A percentile compares a stretch with the other conserved stretches of the same genome.
These are phyloP conservation scores for Dryas iulia DNA, from an alignment of 1,140 invertebrate genomes.

Conservation along the genomic window DNA sequence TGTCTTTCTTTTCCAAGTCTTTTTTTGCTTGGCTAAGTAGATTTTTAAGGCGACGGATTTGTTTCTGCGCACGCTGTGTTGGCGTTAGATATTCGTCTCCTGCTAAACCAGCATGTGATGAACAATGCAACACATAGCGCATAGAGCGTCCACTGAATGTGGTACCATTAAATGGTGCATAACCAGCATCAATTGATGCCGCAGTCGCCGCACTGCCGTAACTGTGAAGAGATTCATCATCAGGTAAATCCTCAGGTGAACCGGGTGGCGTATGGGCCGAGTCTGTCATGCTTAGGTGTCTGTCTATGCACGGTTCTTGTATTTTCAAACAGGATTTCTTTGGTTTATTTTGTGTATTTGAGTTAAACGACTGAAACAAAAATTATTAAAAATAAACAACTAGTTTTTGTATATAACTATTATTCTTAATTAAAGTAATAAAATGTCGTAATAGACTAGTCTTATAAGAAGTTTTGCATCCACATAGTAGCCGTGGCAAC, in stretches of 20 bases:
- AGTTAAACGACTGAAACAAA: conserved; percentile 71
- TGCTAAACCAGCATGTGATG: conserved; percentile 85
- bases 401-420: background rate
- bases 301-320: conserved; percentile 57
- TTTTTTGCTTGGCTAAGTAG: conserved; percentile 86
- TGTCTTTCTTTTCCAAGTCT: conserved; percentile 89
- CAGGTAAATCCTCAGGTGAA: conserved; percentile 82
- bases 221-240: conserved; percentile 90
- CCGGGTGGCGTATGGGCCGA: conserved; percentile 81
- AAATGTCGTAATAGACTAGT: background rate
- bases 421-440: background rate
- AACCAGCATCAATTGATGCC: conserved; percentile 88
- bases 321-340: conserved; percentile 64
- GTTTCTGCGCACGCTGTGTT: conserved; percentile 89
- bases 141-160: conserved; percentile 86
- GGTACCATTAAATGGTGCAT: conserved; percentile 89
- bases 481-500: conserved; percentile 22
- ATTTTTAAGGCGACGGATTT: conserved; percentile 87
- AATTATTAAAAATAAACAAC: background rate
- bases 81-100: conserved; percentile 92
- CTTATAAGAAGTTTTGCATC: background rate
- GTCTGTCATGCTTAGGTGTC: conserved; percentile 67
- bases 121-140: conserved; percentile 91
- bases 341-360: conserved; percentile 57
- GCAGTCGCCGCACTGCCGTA: conserved; percentile 87